phyloP scores from a whole-genome alignment of 1,140 invertebrate genomes.

The Drosophila elegans region DNA sequence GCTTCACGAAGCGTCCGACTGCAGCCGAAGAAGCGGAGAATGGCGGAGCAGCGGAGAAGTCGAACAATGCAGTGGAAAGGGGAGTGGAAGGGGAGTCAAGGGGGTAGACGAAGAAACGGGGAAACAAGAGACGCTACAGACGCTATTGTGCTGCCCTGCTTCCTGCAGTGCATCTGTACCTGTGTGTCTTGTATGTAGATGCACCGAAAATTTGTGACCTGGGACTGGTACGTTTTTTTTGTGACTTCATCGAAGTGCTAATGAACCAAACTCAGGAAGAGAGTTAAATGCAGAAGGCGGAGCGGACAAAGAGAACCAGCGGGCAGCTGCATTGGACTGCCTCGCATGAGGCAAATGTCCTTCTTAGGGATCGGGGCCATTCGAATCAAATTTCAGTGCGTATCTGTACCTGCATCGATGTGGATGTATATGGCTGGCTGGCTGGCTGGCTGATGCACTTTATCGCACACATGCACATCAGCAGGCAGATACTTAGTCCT shows the following conservation, averaged over 20 bases:
- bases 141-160: slow-evolving; percentile 22
- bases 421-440: not conserved
- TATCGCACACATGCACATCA: too few relatives aligned
- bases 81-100: not conserved
- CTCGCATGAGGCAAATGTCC: slow-evolving; percentile 62
- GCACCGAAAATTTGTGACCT: slow-evolving; percentile 25
- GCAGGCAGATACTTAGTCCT: too few relatives aligned
- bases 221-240: not conserved
- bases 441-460: too few relatives aligned
- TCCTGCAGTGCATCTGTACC: slow-evolving; percentile 36
- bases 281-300: too few relatives aligned
- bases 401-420: not conserved
- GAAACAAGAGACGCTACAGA: not conserved
- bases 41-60: slow-evolving; percentile 8
- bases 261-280: slow-evolving; percentile 7
- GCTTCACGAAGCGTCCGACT: slow-evolving; percentile 30
- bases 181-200: slow-evolving; percentile 38
- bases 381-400: slow-evolving; percentile 22
- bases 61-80: slow-evolving; percentile 14
- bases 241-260: slow-evolving; percentile 26
- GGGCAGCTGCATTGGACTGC: slow-evolving; percentile 19
- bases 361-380: slow-evolving; percentile 20
- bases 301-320: not conserved
- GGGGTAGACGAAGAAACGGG: not conserved
- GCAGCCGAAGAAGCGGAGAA: slow-evolving; percentile 27